A percentile compares a stretch with the other conserved stretches of the same genome.
phyloP scores from a whole-genome alignment of 2,888 invertebrate genomes.

The Plutella xylostella region DNA sequence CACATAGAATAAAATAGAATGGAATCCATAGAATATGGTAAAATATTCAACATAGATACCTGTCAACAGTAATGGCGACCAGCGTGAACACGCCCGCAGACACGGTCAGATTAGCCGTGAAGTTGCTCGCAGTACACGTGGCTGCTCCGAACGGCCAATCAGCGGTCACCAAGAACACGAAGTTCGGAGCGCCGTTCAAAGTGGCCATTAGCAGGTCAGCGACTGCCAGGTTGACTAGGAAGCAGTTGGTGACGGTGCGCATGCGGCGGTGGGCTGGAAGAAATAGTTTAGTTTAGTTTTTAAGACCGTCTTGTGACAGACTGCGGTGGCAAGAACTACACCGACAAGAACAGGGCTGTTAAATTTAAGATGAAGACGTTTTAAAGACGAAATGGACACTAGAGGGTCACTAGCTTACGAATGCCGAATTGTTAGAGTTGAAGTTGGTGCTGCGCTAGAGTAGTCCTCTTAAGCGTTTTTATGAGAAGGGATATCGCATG shows the following conservation, averaged over 20 bases:
- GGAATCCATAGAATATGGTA: not conserved
- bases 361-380: too few species aligned
- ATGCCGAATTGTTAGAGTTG: too few species aligned
- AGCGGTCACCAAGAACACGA: conserved; percentile 85
- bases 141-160: conserved; percentile 89
- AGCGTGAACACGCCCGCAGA: conserved; percentile 92
- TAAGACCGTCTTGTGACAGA: too few species aligned
- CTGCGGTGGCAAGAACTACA: too few species aligned
- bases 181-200: conserved; percentile 89
- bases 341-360: too few species aligned
- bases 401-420: too few species aligned
- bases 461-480: too few species aligned
- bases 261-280: conserved; percentile 82
- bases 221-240: conserved; percentile 87
- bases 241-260: conserved; percentile 92
- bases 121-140: conserved; percentile 90
- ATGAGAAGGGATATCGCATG: too few species aligned
- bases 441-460: too few species aligned
- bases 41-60: conserved; percentile 72
- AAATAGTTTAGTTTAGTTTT: too few species aligned
- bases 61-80: conserved; percentile 91
- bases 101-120: conserved; percentile 90
- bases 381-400: too few species aligned
- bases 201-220: conserved; percentile 89
- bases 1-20: too few species aligned